phyloP scores from a whole-genome alignment of 1,140 invertebrate genomes.

The Drosophila orosa region DNA sequence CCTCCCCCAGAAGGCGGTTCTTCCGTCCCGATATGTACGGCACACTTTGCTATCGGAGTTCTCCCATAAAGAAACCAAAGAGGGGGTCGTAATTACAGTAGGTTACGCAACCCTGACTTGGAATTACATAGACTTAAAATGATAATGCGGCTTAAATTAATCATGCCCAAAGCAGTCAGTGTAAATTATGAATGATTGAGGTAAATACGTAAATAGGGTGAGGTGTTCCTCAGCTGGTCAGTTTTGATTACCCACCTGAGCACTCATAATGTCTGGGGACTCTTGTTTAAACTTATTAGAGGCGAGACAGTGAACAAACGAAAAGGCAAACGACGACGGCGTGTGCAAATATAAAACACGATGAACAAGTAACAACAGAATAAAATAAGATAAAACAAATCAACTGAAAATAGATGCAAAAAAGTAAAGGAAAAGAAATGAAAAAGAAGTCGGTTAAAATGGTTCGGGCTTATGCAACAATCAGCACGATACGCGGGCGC shows the following conservation, averaged over 20 bases:
- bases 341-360: conserved; percentile 34
- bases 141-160: conserved; percentile 23
- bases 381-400: conserved; percentile 31
- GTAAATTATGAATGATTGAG: conserved; percentile 21
- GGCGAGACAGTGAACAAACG: conserved; percentile 31
- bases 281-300: conserved; percentile 43
- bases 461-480: conserved; percentile 75
- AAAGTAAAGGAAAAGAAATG: conserved; percentile 16
- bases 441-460: conserved; percentile 26
- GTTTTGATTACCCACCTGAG: conserved; percentile 70
- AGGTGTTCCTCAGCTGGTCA: conserved; percentile 32
- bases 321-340: conserved; percentile 29
- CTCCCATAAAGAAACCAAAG: conserved; percentile 1
- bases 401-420: conserved; percentile 50
- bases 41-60: neutral
- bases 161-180: conserved; percentile 24
- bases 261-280: conserved; percentile 56
- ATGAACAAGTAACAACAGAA: conserved; percentile 29
- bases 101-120: conserved; percentile 19
- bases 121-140: conserved; percentile 5
- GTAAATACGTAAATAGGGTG: conserved; percentile 37
- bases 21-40: neutral
- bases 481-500: conserved; percentile 67
- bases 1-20: neutral
- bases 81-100: neutral